Percentiles rank a stretch among this genome's conserved stretches.
Conservation (phyloP, 2,113 vertebrate genomes). For the Synodontis membranacea region DNA sequence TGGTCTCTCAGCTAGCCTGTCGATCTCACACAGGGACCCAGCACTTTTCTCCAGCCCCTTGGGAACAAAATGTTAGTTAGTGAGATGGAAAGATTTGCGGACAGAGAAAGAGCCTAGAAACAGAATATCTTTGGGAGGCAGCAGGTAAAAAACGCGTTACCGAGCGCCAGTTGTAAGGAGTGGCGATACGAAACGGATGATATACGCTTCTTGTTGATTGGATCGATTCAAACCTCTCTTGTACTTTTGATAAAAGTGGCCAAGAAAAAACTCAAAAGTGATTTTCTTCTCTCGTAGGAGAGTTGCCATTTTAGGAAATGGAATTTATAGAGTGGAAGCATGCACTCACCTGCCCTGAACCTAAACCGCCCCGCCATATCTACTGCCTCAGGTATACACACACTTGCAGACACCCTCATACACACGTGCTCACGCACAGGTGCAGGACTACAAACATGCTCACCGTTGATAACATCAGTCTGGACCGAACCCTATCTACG, state of each 20-base stretch:
- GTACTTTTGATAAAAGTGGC: background rate
- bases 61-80: constrained; percentile 41
- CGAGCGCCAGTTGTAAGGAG: background rate
- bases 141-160: background rate
- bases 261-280: background rate
- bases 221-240: background rate
- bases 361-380: constrained; percentile 52
- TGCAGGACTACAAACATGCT: constrained; percentile 31
- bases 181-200: background rate
- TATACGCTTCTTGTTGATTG: background rate
- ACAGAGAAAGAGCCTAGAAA: constrained; percentile 36
- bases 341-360: constrained; percentile 57
- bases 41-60: constrained; percentile 45
- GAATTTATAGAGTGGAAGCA: constrained; percentile 43
- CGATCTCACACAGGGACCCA: constrained; percentile 34
- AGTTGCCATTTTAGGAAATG: constrained; percentile 47
- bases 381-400: constrained; percentile 56
- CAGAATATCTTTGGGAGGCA: constrained; percentile 43
- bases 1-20: constrained; percentile 32
- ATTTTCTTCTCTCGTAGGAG: background rate
- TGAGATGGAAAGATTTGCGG: background rate
- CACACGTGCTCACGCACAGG: background rate
- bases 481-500: constrained; percentile 46
- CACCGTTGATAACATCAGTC: constrained; percentile 37
- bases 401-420: constrained; percentile 1